Base-by-base conservation (phyloP, 1,140 invertebrate species). In the Luehdorfia chinensis region DNA sequence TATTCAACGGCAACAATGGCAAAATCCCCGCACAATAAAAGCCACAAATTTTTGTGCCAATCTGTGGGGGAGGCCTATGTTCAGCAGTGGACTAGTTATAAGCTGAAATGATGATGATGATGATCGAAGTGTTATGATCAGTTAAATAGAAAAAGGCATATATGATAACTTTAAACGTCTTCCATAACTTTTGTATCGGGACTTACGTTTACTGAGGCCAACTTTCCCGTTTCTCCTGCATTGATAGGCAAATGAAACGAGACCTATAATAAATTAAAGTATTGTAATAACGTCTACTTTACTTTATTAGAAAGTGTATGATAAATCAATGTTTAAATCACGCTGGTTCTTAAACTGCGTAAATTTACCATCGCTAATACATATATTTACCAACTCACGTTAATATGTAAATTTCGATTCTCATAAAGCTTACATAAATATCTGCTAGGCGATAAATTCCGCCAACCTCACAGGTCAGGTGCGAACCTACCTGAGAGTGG, bases 341-440 rank as follows among this genome's bases (percentile, higher is more conserved):
- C 54, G 27, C 39, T 14, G n/a, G n/a, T n/a, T n/a, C n/a, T n/a
- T n/a, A n/a, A n/a, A n/a, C 31, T 41, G 44, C 47, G 30, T 58
- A 28, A 44, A 56, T 50, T 52, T 56, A 55, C 55, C 51, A 61
- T 60, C 55, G 48, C 59, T 46, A 60, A 69, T 21, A 21, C 6
- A 21, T 68, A 74, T 77, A 33, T 33, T 33, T 15, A 72, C 50
- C 62, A 70, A 77, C 66, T 66, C 59, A 18, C 25, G 21, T 9
- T 53, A 33, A 57, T 50, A 65, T 64, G 62, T 58, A 71, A 75
- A 67, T 68, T 53, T 54, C 43, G 55, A 59, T 63, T 55, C 59
- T 50, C 55, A 58, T 66, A 64, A 68, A 61, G 67, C 68, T 69
- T 59, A 63, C 62, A 75, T 75, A 59, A 69, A 70, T 72, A 70